A percentile compares a stretch with the other conserved stretches of the same genome.
phyloP scores from a whole-genome alignment of 2,888 invertebrate genomes.

The Xylota segnis region DNA sequence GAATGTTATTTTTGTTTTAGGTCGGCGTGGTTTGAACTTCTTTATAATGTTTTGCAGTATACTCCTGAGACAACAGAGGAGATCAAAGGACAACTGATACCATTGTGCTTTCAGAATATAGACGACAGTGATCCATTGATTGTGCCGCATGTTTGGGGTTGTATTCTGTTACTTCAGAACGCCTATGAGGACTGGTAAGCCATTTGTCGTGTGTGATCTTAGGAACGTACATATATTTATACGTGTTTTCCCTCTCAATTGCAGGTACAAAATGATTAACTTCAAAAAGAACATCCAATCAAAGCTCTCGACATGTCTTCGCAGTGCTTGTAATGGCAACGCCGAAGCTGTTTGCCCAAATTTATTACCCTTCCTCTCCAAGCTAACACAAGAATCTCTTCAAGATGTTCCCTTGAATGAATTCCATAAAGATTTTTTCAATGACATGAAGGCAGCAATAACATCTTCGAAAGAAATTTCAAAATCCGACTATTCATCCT shows the following conservation, averaged over 20 bases:
- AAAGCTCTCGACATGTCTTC: conserved; percentile 88
- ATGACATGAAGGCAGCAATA: conserved; percentile 88
- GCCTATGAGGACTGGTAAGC: conserved; percentile 85
- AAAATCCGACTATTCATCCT: conserved; percentile 88
- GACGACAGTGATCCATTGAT: conserved; percentile 89
- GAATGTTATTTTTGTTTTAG: conserved; percentile 78
- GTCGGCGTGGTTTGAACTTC: conserved; percentile 89
- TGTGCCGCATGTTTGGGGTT: conserved; percentile 90
- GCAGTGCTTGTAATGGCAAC: conserved; percentile 91
- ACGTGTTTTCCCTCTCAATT: too few relatives aligned
- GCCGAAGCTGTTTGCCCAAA: conserved; percentile 90
- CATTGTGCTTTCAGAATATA: conserved; percentile 87
- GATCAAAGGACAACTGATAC: conserved; percentile 86
- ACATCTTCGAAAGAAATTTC: conserved; percentile 85
- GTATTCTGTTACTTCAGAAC: conserved; percentile 87
- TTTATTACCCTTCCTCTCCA: conserved; percentile 90
- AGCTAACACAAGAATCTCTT: conserved; percentile 83
- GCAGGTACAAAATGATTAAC: conserved; percentile 86
- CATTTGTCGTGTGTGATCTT: not conserved
- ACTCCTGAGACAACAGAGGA: conserved; percentile 85
- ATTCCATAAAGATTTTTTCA: conserved; percentile 89
- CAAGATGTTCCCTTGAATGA: conserved; percentile 81
- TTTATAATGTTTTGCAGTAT: conserved; percentile 87
- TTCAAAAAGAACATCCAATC: conserved; percentile 90
- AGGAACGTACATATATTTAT: too few relatives aligned